Base-by-base conservation (phyloP, 2,888 invertebrate species). In the Campoplex capitator region DNA sequence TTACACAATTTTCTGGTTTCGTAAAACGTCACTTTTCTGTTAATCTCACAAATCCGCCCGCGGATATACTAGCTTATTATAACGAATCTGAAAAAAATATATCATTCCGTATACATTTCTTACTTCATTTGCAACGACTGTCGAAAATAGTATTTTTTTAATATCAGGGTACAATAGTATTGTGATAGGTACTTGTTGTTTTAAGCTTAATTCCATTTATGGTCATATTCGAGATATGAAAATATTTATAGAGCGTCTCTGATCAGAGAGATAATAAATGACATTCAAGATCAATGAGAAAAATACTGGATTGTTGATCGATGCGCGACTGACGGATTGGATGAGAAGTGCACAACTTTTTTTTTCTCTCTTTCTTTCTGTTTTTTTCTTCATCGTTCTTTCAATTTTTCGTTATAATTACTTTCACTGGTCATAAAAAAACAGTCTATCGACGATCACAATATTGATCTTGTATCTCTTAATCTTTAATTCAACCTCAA, bases 391-490 rank as follows among this genome's bases (percentile, higher is more conserved):
- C 6, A 38, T 38, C 38, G 38, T 68, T 62, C 77, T 51, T 78
- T 78, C 68, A n/a, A 78, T 32, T 58, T 54, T 54, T 35, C 51
- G 35, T 56, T 68, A 54, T 56, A 42, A 67, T 28, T 23, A 68
- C 48, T 54, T 68, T 78, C 28, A 18, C n/a, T 81, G 54, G n/a
- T 70, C 80, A 58, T 80, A 79, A 83, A 83, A 83, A 84, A 86
- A 83, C 80, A 84, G 77, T 84, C 81, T 81, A 86, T 77, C 86
- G 73, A 68, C 73, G 77, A 81, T 81, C 83, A 71, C 75, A 75
- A 83, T 56, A 45, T 54, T n/a, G 23, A 74, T 79, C 71, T 54
- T 38, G 51, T 54, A 51, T 77, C 38, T 67, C 51, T 54, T 56
- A 11, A 68, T 68, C 38, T 75, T 68, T 35, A n/a, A 65, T 56